Base-by-base conservation (phyloP, 1,140 invertebrate genomes). In the Ladona fulva region DNA sequence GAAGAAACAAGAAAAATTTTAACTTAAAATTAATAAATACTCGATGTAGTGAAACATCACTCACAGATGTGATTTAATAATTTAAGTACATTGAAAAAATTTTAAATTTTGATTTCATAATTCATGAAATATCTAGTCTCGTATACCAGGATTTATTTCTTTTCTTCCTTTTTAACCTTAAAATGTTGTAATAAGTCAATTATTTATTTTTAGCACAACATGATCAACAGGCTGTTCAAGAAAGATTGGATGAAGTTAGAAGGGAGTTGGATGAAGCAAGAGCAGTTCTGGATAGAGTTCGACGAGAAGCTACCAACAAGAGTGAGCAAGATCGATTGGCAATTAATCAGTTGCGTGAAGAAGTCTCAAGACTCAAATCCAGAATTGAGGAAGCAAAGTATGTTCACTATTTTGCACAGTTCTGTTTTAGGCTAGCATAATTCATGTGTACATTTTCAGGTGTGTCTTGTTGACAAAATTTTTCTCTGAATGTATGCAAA, bases 161-260 rank as follows among this genome's bases (percentile, higher is more conserved):
- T 42, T 77, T 6, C 5, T 6, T 77, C 5, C 12, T 77, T 77
- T 16, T 77, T 76, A 76, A 12, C 0, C 44, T 77, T 42, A 37
- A 37, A 37, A 37, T 37, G 8, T 5, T 37, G 3, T 37, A 37
- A 37, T 37, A 37, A 8, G 8, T 8, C 8, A 8, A 37, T 5
- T 37, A 37, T 37, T 37, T 74, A 24, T 73, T 79, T 80, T 79
- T 80, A 81, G 94, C 93, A 78, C 93, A 95, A 82, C 93, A 94
- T 82, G 93, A 95, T 84, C 93, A 94, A 81, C 93, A 95, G 86
- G 92, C 93, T 0, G 82, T 95, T 1, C 85, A 90, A 75, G 93
- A 95, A 81, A 92, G 92, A 76, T 84, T 94, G 0, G 92, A 94
- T 81, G 86, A 88, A 29, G 85, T 89, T 0, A 88, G 89, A 77